Conservation (phyloP, 2,797 vertebrate genomes). For the Chelonia mydas region DNA sequence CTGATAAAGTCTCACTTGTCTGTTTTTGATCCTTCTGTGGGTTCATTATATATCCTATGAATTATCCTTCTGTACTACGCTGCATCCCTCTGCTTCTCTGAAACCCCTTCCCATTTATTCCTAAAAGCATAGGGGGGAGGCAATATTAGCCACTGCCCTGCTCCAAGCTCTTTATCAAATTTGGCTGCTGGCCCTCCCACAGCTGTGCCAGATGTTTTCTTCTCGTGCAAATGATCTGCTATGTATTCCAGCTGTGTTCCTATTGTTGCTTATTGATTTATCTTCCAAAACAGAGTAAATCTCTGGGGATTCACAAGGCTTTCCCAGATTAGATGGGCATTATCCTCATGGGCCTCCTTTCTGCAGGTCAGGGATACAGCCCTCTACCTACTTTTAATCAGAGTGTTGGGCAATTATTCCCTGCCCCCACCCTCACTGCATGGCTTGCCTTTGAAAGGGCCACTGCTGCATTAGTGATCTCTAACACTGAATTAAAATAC, state of each 20-base stretch:
- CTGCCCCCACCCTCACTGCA: not conserved
- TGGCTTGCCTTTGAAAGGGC: not conserved
- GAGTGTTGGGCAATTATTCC: too few species aligned
- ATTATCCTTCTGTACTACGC: not conserved
- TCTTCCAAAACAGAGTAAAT: not conserved
- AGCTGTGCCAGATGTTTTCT: not conserved
- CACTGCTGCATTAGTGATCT: not conserved
- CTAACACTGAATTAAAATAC: not conserved
- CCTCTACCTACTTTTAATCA: not conserved
- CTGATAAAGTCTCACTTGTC: accelerated
- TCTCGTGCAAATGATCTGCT: not conserved
- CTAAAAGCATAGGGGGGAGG: accelerated
- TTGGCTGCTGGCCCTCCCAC: not conserved
- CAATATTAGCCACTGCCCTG: not conserved
- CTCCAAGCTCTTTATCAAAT: not conserved
- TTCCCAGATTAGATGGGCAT: not conserved
- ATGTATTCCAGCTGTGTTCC: not conserved
- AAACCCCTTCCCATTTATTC: not conserved
- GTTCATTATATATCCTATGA: accelerated
- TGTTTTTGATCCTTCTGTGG: not conserved
- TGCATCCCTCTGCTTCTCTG: not conserved
- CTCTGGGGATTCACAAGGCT: not conserved
- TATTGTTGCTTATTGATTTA: not conserved
- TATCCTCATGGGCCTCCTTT: not conserved
- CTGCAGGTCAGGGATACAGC: not conserved